Evolutionary conservation across 2,797 vertebrate genomes (phyloP).

Genomic region (Enteromius argenteus): DNA sequence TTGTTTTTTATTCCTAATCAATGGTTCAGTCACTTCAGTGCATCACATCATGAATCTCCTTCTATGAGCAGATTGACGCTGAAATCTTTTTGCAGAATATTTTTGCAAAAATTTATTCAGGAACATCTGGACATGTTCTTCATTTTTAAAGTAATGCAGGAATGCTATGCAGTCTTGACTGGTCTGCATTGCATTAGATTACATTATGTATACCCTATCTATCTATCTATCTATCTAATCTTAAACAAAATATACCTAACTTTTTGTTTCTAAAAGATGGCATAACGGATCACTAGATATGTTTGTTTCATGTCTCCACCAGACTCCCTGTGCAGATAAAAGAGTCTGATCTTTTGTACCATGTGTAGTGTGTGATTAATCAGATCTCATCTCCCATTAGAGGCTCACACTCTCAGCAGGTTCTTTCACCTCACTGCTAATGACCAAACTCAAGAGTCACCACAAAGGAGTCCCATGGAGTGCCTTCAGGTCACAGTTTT

Average conservation of each 20-base stretch:
- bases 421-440: conserved; percentile 33
- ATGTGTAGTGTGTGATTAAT: conserved; percentile 25
- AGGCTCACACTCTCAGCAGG: conserved; percentile 5
- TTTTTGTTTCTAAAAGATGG: not conserved
- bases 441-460: conserved; percentile 14
- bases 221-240: not conserved
- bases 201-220: not conserved
- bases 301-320: not conserved
- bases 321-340: not conserved
- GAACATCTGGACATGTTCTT: conserved; percentile 16
- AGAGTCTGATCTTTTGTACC: not conserved
- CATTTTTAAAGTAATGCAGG: conserved; percentile 3
- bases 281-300: not conserved
- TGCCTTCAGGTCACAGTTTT: conserved; percentile 16
- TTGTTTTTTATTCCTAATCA: not conserved
- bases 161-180: not conserved
- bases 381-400: conserved; percentile 10
- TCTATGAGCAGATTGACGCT: not conserved
- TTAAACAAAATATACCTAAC: not conserved
- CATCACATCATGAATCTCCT: not conserved
- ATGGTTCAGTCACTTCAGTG: not conserved
- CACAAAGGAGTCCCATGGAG: not conserved
- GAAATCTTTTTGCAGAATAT: not conserved
- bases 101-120: not conserved
- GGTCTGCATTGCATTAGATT: conserved; percentile 9